These are phyloP conservation scores for Sebastes matsubarae DNA, from an alignment of 2,797 vertebrate genomes.

Conservation along the genomic window DNA sequence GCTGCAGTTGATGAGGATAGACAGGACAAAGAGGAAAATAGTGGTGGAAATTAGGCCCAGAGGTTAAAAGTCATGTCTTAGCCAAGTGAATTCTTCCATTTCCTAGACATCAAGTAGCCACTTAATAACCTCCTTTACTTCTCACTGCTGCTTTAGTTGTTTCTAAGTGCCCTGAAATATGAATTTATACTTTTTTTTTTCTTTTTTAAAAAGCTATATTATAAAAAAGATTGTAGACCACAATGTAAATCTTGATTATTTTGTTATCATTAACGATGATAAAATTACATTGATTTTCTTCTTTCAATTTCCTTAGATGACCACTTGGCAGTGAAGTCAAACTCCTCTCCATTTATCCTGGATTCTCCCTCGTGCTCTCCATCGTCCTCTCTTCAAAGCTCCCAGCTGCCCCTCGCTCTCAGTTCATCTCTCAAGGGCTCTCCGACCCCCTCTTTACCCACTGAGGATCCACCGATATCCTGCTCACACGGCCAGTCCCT, in stretches of 20 bases:
- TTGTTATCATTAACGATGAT: neutral
- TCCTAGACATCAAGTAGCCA: neutral
- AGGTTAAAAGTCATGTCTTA: conserved; percentile 17
- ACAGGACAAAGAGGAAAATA: conserved; percentile 48
- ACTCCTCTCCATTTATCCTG: conserved; percentile 50
- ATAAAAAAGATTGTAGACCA: neutral
- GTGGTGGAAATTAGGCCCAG: conserved; percentile 9
- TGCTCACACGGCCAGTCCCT: conserved; percentile 45
- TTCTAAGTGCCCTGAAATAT: neutral
- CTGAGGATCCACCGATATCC: conserved; percentile 41
- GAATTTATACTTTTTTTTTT: neutral
- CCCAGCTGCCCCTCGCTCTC: conserved; percentile 51
- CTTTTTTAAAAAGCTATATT: neutral
- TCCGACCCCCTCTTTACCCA: conserved; percentile 55
- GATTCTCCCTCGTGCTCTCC: conserved; percentile 65
- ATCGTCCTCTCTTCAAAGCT: conserved; percentile 65
- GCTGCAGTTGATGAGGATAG: conserved; percentile 38
- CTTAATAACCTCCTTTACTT: neutral
- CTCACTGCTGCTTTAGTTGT: neutral
- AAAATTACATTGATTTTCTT: conserved; percentile 33
- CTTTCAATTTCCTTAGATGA: conserved; percentile 74
- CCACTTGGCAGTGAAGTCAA: conserved; percentile 74
- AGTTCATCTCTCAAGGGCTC: conserved; percentile 71
- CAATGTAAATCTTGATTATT: neutral
- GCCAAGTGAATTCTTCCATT: neutral